Conservation (phyloP, 2,113 vertebrate genomes). For the Rhinolophus ferrumequinum region DNA sequence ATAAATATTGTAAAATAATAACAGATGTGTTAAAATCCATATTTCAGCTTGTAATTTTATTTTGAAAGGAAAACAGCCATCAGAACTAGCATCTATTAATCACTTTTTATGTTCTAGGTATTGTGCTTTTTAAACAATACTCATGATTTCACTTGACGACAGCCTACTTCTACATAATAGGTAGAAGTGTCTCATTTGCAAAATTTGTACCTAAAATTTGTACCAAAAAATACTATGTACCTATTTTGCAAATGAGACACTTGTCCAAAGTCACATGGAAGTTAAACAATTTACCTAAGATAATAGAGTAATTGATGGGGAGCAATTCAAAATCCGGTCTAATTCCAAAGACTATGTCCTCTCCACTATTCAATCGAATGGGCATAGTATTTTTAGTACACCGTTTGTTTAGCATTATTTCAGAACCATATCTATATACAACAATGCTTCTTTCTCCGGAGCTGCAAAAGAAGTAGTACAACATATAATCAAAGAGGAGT, state of each 20-base stretch:
- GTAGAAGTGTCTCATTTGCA: too few relatives aligned
- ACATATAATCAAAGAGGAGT: background rate
- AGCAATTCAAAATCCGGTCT: background rate
- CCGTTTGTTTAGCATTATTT: background rate
- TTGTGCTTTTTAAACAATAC: background rate
- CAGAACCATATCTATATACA: background rate
- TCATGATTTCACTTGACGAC: background rate
- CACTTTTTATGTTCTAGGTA: background rate
- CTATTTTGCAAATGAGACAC: background rate
- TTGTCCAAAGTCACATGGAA: background rate
- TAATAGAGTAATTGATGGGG: background rate
- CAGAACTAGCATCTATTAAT: background rate
- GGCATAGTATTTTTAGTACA: background rate
- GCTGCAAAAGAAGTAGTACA: background rate
- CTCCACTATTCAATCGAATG: background rate
- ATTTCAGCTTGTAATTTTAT: background rate
- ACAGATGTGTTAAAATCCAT: background rate
- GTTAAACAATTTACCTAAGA: background rate
- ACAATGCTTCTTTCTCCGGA: background rate
- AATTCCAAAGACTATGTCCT: background rate
- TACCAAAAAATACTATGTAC: too few relatives aligned
- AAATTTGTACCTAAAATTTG: too few relatives aligned
- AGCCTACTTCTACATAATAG: background rate
- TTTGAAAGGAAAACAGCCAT: slow-evolving; percentile 6
- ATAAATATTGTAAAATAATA: background rate